Conservation (phyloP, 2,797 vertebrate species). For the Cebuella pygmaea region DNA sequence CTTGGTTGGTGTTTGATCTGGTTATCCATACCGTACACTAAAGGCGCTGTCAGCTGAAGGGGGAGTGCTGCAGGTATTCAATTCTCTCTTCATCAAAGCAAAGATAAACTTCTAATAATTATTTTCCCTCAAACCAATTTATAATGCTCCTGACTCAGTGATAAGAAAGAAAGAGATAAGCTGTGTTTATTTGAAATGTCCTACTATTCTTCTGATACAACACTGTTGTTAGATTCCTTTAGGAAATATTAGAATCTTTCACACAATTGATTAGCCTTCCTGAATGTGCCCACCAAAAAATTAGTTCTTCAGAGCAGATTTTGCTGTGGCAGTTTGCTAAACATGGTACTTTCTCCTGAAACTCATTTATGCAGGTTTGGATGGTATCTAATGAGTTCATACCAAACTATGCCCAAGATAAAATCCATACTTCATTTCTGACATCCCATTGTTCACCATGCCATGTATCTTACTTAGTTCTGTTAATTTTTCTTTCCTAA, state of each 20-base stretch:
- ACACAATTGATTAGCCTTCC: not conserved
- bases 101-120: constrained; percentile 47
- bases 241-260: not conserved
- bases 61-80: not conserved
- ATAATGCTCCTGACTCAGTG: constrained; percentile 21
- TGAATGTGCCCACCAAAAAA: not conserved
- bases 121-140: constrained; percentile 22
- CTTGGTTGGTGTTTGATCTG: constrained; percentile 33
- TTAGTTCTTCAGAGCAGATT: not conserved
- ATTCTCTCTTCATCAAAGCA: constrained; percentile 54
- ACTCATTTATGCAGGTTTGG: not conserved
- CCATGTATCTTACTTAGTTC: not conserved
- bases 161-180: constrained; percentile 38
- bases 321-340: not conserved
- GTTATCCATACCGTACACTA: not conserved
- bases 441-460: not conserved
- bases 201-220: not conserved
- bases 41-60: constrained; percentile 26
- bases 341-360: not conserved
- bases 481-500: not conserved
- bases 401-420: not conserved
- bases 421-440: not conserved
- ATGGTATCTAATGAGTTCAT: not conserved
- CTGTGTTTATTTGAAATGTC: not conserved
- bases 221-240: not conserved